A percentile compares a stretch with the other conserved stretches of the same genome.
Evolutionary conservation across 2,797 vertebrate genomes (phyloP).

Genomic region (Girardinus metallicus): DNA sequence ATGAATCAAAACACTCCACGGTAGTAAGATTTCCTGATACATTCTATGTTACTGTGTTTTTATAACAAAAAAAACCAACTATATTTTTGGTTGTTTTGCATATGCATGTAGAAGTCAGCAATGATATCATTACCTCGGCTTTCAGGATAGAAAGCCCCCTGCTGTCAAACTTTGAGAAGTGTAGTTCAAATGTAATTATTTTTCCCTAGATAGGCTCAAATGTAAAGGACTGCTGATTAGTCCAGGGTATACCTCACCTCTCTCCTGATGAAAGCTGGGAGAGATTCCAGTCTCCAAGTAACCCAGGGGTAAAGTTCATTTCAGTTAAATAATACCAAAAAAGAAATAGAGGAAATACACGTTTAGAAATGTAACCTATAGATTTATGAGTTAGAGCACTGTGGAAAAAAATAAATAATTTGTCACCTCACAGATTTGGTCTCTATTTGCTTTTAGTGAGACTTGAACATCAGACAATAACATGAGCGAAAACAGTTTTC

Average conservation of each 20-base stretch:
- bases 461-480: neutral
- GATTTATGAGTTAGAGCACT: neutral
- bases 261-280: neutral
- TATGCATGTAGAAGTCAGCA: constrained; percentile 18
- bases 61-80: no score
- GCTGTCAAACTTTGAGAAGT: neutral
- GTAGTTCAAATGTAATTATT: neutral
- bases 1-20: constrained; percentile 23
- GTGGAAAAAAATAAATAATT: neutral
- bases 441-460: neutral
- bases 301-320: neutral
- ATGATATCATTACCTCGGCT: constrained; percentile 26
- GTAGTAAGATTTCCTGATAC: constrained; percentile 16
- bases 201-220: neutral
- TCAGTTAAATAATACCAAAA: neutral
- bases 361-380: neutral
- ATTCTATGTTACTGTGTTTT: constrained; percentile 34
- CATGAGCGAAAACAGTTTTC: neutral
- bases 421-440: neutral
- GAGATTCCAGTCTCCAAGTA: neutral
- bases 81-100: constrained; percentile 18
- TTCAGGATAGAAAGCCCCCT: neutral
- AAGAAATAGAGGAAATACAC: neutral
- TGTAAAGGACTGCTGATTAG: neutral
- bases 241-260: neutral